Conservation (phyloP, 2,888 invertebrate species). For the Mycalesis mineus region DNA sequence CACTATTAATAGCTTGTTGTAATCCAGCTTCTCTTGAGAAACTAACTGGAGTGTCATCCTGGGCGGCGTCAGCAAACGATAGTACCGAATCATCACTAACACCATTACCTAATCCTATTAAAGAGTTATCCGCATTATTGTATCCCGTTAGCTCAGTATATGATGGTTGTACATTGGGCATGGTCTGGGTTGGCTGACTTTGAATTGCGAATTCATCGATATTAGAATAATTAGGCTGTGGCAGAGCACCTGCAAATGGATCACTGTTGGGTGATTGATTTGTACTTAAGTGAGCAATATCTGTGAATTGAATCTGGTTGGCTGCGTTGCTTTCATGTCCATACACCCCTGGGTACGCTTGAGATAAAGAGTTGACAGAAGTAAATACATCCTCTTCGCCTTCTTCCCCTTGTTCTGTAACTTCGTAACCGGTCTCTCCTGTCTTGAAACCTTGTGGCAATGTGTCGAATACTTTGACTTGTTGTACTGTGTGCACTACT, state of each 20-base stretch:
- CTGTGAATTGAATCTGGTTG: slow-evolving; percentile 45
- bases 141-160: slow-evolving; percentile 44
- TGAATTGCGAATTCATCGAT: slow-evolving; percentile 49
- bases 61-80: slow-evolving; percentile 38
- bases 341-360: slow-evolving; percentile 55
- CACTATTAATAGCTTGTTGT: slow-evolving; percentile 58
- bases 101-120: slow-evolving; percentile 45
- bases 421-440: slow-evolving; percentile 55
- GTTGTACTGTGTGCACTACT: slow-evolving; percentile 60
- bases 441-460: slow-evolving; percentile 52
- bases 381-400: slow-evolving; percentile 59
- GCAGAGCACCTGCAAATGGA: slow-evolving; percentile 44
- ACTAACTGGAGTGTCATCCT: slow-evolving; percentile 51
- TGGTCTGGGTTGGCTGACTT: slow-evolving; percentile 38
- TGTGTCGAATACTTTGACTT: slow-evolving; percentile 66
- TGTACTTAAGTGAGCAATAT: slow-evolving; percentile 44
- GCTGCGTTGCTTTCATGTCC: slow-evolving; percentile 52
- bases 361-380: slow-evolving; percentile 52
- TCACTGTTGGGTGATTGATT: slow-evolving; percentile 42
- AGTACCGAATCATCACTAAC: slow-evolving; percentile 38
- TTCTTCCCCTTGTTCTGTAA: slow-evolving; percentile 62
- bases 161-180: slow-evolving; percentile 42
- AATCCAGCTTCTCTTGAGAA: slow-evolving; percentile 62
- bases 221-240: slow-evolving; percentile 45
- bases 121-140: slow-evolving; percentile 45